These are phyloP conservation scores for Antitype chi DNA, from an alignment of 2,888 invertebrate species.

Conservation along the genomic window DNA sequence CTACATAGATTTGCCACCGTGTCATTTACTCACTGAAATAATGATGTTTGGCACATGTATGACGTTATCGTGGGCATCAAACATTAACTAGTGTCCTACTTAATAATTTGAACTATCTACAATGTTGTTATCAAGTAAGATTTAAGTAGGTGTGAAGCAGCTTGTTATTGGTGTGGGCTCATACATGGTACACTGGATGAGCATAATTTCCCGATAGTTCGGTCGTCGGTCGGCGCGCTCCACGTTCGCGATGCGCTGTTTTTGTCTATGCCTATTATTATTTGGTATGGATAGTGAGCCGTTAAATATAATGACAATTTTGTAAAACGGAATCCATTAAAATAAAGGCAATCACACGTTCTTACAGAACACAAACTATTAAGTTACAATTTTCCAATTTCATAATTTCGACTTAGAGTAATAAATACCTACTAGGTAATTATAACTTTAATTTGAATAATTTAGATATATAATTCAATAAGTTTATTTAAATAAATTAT, in stretches of 20 bases:
- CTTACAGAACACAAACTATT: conserved; percentile 64
- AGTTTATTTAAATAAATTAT: conserved; percentile 72
- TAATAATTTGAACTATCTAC: conserved; percentile 67
- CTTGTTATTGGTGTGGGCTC: neutral
- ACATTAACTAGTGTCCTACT: conserved; percentile 65
- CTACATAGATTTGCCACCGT: conserved; percentile 73
- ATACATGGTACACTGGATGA: neutral
- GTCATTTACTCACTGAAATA: conserved; percentile 61
- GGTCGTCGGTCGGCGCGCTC: conserved; percentile 5
- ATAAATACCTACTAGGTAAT: conserved; percentile 57
- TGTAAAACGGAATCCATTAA: conserved; percentile 38
- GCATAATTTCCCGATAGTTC: neutral
- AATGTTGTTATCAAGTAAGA: conserved; percentile 54
- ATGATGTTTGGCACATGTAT: conserved; percentile 83
- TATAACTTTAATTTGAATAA: conserved; percentile 65
- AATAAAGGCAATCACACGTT: conserved; percentile 39
- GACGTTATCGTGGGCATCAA: conserved; percentile 58
- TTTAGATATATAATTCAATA: conserved; percentile 70
- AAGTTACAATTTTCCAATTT: conserved; percentile 56
- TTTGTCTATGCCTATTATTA: conserved; percentile 27
- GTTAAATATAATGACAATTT: conserved; percentile 37
- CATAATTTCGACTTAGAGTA: conserved; percentile 61
- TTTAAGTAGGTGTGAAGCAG: conserved; percentile 37
- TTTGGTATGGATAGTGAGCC: conserved; percentile 24
- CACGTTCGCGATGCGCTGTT: conserved; percentile 9